These are phyloP conservation scores for Poeciliopsis turrubarensis DNA, from an alignment of 2,113 vertebrate genomes.

Conservation along the genomic window DNA sequence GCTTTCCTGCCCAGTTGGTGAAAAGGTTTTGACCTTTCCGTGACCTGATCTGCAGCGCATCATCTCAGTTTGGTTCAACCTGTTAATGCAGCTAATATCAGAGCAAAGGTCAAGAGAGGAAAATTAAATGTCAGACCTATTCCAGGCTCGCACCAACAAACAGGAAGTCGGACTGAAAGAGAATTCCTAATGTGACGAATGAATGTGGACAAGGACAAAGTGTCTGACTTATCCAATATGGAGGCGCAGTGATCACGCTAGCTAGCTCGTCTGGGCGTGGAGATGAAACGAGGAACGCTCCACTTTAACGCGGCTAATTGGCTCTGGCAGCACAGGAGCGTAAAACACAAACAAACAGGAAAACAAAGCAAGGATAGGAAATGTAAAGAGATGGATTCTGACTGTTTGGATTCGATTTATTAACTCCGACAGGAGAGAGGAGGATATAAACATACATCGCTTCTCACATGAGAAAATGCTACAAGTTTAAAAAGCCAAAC, in stretches of 20 bases:
- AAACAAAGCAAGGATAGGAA: background rate
- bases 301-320: constrained; percentile 36
- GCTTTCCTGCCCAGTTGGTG: background rate
- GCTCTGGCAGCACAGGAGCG: constrained; percentile 40
- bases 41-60: background rate
- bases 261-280: constrained; percentile 23
- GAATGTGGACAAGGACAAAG: constrained; percentile 48
- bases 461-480: background rate
- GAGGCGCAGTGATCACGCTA: constrained; percentile 36
- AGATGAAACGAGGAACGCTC: constrained; percentile 13
- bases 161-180: constrained; percentile 40
- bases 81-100: constrained; percentile 30
- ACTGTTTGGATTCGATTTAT: constrained; percentile 36
- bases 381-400: constrained; percentile 8
- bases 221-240: constrained; percentile 43
- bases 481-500: background rate
- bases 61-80: constrained; percentile 6
- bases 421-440: constrained; percentile 1
- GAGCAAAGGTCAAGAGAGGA: constrained; percentile 46
- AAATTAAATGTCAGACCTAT: constrained; percentile 54
- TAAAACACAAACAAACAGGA: constrained; percentile 54
- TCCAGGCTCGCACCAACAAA: constrained; percentile 33
- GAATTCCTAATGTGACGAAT: constrained; percentile 56
- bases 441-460: background rate
- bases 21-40: background rate